Evolutionary conservation across 1,140 invertebrate genomes (phyloP).

Genomic region (Procambarus virginalis): DNA sequence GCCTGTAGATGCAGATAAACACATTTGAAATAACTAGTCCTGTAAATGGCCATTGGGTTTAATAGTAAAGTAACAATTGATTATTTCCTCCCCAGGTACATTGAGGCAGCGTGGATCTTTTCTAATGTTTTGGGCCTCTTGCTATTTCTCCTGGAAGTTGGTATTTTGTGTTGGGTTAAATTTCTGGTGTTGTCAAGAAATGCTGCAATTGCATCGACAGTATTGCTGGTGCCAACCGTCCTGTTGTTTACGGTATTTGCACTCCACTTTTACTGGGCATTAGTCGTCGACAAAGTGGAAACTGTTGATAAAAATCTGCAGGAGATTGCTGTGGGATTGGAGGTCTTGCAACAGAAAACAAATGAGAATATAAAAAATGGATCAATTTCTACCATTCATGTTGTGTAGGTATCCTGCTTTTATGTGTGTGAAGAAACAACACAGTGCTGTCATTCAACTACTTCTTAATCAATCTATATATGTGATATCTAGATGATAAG

Average conservation of each 20-base stretch:
- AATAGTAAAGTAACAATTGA: not conserved
- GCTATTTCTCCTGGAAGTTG: conserved; percentile 95
- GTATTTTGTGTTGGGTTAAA: conserved; percentile 95
- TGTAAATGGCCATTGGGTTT: too few relatives aligned
- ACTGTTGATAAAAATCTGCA: conserved; percentile 87
- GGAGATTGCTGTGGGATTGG: conserved; percentile 88
- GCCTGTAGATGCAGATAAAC: too few relatives aligned
- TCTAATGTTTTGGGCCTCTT: conserved; percentile 95
- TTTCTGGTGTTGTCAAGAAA: conserved; percentile 86
- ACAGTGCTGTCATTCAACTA: too few relatives aligned
- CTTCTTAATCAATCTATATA: too few relatives aligned
- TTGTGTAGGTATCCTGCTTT: conserved; percentile 19
- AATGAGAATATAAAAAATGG: conserved; percentile 41
- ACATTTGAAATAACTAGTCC: too few relatives aligned
- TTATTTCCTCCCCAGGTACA: conserved; percentile 81
- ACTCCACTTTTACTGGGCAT: conserved; percentile 92
- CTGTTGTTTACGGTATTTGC: conserved; percentile 94
- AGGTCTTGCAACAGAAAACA: conserved; percentile 82
- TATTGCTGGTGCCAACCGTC: conserved; percentile 91
- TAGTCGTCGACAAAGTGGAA: conserved; percentile 93
- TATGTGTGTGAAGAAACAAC: too few relatives aligned
- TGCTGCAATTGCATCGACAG: conserved; percentile 91
- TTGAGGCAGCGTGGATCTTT: conserved; percentile 97
- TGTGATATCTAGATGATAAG: too few relatives aligned
- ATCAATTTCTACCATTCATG: conserved; percentile 29